Evolutionary conservation across 2,797 vertebrate genomes (phyloP).

Genomic region (Lepilemur ruficaudatus): DNA sequence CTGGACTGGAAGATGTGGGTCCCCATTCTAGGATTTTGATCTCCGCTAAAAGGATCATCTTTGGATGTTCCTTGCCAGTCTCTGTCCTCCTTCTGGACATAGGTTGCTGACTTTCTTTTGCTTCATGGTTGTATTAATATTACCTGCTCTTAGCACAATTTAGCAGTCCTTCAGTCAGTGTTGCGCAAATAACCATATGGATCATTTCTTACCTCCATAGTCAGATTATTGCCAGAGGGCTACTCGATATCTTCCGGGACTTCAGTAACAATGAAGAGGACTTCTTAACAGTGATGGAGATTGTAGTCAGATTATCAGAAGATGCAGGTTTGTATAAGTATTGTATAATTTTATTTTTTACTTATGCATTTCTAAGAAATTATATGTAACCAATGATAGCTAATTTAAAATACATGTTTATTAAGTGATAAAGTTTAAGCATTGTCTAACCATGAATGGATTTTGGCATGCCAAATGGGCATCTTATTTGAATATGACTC

Average conservation of each 20-base stretch:
- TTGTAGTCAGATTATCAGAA: conserved; percentile 92
- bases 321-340: conserved; percentile 88
- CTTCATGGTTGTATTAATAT: neutral
- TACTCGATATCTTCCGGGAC: conserved; percentile 92
- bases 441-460: neutral
- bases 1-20: neutral
- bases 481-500: conserved; percentile 47
- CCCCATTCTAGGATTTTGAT: neutral
- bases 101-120: neutral
- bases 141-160: neutral
- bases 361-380: conserved; percentile 15
- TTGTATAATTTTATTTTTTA: neutral
- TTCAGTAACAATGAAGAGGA: conserved; percentile 93
- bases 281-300: conserved; percentile 93
- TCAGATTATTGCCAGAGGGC: conserved; percentile 92
- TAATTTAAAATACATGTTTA: neutral
- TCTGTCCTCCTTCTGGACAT: neutral
- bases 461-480: conserved; percentile 27
- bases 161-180: neutral
- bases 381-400: neutral
- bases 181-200: neutral
- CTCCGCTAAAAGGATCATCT: fast-evolving
- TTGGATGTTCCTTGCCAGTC: fast-evolving
- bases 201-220: conserved; percentile 78
- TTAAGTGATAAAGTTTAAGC: neutral